These are phyloP conservation scores for Amphiprion ocellaris DNA, from an alignment of 2,113 vertebrate genomes.

Conservation along the genomic window DNA sequence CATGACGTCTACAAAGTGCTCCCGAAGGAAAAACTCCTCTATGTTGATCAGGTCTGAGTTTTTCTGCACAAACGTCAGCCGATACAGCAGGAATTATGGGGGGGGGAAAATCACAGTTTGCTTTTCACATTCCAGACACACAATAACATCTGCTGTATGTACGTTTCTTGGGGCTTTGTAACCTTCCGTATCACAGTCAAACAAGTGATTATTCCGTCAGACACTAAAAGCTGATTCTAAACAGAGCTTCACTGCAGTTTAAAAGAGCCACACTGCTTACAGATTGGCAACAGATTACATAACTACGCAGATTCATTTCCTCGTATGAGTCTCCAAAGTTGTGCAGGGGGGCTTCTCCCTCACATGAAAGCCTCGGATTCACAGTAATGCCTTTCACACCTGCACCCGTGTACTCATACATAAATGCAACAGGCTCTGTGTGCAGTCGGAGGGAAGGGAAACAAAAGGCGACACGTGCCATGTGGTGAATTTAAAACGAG, in stretches of 20 bases:
- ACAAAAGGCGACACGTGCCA: conserved; percentile 10
- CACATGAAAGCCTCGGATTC: not conserved
- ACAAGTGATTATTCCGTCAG: not conserved
- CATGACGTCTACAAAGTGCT: conserved; percentile 11
- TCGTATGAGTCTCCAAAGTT: conserved; percentile 8
- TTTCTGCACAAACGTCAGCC: not conserved
- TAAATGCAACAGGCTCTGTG: conserved; percentile 12
- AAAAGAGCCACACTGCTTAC: conserved; percentile 25
- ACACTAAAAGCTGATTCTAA: too few relatives aligned
- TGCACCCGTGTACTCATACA: conserved; percentile 11
- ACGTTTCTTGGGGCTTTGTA: too few relatives aligned
- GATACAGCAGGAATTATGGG: not conserved
- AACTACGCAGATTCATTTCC: conserved; percentile 46
- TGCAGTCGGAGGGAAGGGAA: not conserved
- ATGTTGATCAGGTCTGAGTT: not conserved
- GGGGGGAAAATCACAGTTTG: conserved; percentile 13
- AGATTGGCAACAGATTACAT: conserved; percentile 42
- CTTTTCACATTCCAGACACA: conserved; percentile 13
- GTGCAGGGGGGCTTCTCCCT: not conserved
- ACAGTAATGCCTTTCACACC: conserved; percentile 31
- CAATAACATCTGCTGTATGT: not conserved
- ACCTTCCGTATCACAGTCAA: not conserved
- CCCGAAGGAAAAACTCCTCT: not conserved
- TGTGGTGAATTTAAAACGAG: conserved; percentile 27
- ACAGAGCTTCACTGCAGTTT: not conserved